Percentiles rank a stretch among this genome's conserved stretches.
Evolutionary conservation across 2,888 invertebrate species (phyloP).

Genomic region (Sclerodermus sp.): DNA sequence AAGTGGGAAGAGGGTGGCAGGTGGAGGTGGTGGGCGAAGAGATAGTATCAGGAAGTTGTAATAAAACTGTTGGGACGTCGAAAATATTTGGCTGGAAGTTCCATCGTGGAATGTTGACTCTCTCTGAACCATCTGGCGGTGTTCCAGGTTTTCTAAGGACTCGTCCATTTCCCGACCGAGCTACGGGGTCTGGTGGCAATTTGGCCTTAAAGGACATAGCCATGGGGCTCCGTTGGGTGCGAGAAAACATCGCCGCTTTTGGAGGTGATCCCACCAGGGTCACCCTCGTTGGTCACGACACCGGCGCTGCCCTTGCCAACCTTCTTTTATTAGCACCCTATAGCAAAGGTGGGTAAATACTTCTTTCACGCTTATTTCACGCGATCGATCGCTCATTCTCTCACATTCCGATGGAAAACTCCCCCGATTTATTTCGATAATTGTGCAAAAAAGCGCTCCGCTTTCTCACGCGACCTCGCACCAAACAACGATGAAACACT

Average conservation of each 20-base stretch:
- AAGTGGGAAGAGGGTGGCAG: neutral
- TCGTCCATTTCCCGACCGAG: conserved; percentile 52
- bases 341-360: conserved; percentile 70
- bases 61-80: conserved; percentile 9
- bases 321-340: conserved; percentile 80
- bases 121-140: conserved; percentile 15
- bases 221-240: conserved; percentile 82
- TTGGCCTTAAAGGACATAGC: conserved; percentile 81
- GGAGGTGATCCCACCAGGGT: conserved; percentile 85
- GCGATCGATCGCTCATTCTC: too few species aligned
- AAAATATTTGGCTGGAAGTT: conserved; percentile 7
- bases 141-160: conserved; percentile 64
- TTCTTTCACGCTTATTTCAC: neutral
- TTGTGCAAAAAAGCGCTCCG: too few species aligned
- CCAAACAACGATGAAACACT: too few species aligned
- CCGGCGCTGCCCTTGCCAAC: conserved; percentile 84
- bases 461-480: too few species aligned
- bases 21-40: neutral
- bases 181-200: conserved; percentile 63
- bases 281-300: conserved; percentile 83
- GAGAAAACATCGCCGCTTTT: conserved; percentile 80
- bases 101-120: conserved; percentile 3
- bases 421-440: too few species aligned
- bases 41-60: conserved; percentile 2
- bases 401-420: too few species aligned